Evolutionary conservation across 1,140 invertebrate genomes (phyloP).

Genomic region (Asbolus verrucosus): DNA sequence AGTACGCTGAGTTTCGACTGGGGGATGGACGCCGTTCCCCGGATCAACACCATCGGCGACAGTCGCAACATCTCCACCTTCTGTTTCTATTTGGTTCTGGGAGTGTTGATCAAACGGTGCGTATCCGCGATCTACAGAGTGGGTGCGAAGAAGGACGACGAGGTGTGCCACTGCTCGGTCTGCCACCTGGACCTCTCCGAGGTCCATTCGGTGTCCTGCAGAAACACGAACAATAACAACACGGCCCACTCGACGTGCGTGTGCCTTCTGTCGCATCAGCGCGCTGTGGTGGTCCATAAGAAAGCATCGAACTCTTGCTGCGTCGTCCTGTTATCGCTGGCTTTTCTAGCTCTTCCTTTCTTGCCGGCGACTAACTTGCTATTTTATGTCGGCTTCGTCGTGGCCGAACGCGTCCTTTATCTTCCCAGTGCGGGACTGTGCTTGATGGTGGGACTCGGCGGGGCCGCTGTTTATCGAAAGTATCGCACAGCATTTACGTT

Average conservation of each 20-base stretch:
- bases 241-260: constrained; percentile 54
- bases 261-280: constrained; percentile 27
- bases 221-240: constrained; percentile 72
- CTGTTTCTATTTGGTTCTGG: constrained; percentile 73
- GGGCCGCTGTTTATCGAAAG: constrained; percentile 67
- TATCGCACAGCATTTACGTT: constrained; percentile 65
- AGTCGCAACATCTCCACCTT: constrained; percentile 78
- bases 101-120: neutral
- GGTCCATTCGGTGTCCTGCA: constrained; percentile 68
- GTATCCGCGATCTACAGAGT: constrained; percentile 46
- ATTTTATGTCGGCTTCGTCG: constrained; percentile 97
- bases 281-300: neutral
- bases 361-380: constrained; percentile 93
- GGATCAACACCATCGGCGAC: constrained; percentile 80
- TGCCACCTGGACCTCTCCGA: constrained; percentile 69
- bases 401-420: constrained; percentile 95
- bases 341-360: constrained; percentile 89
- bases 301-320: too few relatives aligned
- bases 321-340: constrained; percentile 74
- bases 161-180: constrained; percentile 55
- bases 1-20: constrained; percentile 91
- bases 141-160: too few relatives aligned
- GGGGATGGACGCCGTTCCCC: constrained; percentile 94
- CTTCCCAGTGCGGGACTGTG: constrained; percentile 96
- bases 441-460: constrained; percentile 84